Conservation (phyloP, 2,113 vertebrate genomes). For the Ceyx cyanopectus region DNA sequence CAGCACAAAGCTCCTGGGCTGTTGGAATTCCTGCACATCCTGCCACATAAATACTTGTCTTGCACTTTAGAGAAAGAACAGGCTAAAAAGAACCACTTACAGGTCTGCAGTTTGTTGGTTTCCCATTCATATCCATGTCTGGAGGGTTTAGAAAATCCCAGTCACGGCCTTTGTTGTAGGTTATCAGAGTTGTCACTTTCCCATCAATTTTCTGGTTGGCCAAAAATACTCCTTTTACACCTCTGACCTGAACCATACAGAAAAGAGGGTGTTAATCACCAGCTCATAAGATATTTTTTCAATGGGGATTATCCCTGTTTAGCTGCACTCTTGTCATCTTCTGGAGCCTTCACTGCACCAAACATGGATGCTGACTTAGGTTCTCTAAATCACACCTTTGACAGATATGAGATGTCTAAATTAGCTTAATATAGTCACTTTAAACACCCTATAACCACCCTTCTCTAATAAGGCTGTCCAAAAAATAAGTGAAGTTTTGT, state of each 20-base stretch:
- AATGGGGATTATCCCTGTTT: conserved; percentile 4
- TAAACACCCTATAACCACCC: no score
- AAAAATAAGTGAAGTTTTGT: no score
- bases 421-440: no score
- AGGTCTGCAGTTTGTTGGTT: conserved; percentile 86
- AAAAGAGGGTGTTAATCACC: neutral
- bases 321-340: neutral
- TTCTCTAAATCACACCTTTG: no score
- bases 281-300: neutral
- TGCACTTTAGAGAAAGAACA: neutral
- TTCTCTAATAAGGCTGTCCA: no score
- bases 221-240: conserved; percentile 95
- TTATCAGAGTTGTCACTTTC: conserved; percentile 93
- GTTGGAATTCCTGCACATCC: neutral
- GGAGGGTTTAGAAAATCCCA: conserved; percentile 90
- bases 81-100: conserved; percentile 73
- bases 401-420: no score
- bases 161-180: conserved; percentile 95
- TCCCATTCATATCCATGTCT: conserved; percentile 89
- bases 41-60: neutral
- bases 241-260: conserved; percentile 84
- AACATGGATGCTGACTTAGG: no score
- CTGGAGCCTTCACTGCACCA: no score
- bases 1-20: neutral
- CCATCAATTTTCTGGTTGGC: conserved; percentile 93